A percentile compares a stretch with the other conserved stretches of the same genome.
Conservation (phyloP, 2,888 invertebrate species). For the Megastigmus dorsalis region DNA sequence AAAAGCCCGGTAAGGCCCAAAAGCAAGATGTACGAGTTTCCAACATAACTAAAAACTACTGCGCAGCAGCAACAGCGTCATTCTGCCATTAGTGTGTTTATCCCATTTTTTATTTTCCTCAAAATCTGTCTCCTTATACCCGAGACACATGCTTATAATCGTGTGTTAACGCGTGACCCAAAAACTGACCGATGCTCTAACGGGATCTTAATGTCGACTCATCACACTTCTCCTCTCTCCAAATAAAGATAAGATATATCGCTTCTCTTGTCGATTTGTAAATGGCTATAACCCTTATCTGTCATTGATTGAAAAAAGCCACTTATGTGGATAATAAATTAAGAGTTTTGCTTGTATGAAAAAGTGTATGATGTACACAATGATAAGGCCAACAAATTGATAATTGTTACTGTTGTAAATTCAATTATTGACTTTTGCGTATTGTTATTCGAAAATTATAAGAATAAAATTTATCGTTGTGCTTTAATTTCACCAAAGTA, state of each 20-base stretch:
- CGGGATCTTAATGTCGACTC: constrained; percentile 42
- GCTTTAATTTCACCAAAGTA: no score
- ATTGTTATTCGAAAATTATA: no score
- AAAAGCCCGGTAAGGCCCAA: constrained; percentile 15
- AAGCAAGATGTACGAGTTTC: constrained; percentile 39
- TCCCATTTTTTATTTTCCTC: constrained; percentile 54
- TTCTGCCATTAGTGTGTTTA: constrained; percentile 46
- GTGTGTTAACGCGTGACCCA: constrained; percentile 39
- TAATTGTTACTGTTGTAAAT: no score
- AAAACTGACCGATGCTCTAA: constrained; percentile 50
- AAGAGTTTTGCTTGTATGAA: no score
- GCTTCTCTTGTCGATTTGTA: not conserved
- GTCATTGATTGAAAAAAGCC: no score
- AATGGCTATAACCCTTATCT: not conserved
- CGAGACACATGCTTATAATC: constrained; percentile 28
- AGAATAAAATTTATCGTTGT: no score
- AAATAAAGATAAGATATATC: constrained; percentile 41
- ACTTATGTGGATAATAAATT: no score
- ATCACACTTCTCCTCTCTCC: constrained; percentile 28
- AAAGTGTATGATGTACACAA: no score
- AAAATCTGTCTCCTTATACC: constrained; percentile 45
- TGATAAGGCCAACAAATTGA: no score
- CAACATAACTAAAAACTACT: constrained; percentile 28
- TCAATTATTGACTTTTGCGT: no score
- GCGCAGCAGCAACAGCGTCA: constrained; percentile 27